phyloP scores from a whole-genome alignment of 2,797 vertebrate genomes.

The Mastacembelus armatus region DNA sequence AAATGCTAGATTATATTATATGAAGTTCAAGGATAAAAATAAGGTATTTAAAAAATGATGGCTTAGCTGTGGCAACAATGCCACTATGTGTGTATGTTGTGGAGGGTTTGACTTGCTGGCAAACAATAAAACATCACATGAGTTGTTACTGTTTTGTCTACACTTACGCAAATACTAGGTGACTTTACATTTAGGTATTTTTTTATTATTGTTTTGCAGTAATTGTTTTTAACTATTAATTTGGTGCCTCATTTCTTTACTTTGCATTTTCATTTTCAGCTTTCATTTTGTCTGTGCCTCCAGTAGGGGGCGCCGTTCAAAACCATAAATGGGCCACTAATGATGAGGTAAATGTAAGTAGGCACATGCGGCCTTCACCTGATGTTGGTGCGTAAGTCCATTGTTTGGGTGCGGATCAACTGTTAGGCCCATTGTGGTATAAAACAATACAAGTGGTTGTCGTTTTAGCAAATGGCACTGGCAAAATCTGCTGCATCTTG shows the following conservation, averaged over 20 bases:
- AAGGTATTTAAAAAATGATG: too few species aligned
- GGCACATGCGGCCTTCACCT: constrained; percentile 34
- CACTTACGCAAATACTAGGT: too few species aligned
- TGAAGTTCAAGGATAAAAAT: not conserved
- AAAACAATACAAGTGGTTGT: not conserved
- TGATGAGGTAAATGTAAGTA: constrained; percentile 45
- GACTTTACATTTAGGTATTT: too few species aligned
- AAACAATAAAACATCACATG: not conserved
- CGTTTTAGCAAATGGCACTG: not conserved
- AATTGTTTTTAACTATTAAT: too few species aligned
- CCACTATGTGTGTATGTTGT: not conserved
- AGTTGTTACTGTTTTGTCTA: too few species aligned
- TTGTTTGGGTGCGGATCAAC: accelerated
- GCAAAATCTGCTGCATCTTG: not conserved
- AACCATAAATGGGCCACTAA: constrained; percentile 17
- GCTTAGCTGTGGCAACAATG: too few species aligned
- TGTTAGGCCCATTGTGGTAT: too few species aligned
- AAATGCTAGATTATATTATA: not conserved
- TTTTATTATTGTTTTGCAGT: not conserved
- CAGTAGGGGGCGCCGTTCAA: constrained; percentile 49
- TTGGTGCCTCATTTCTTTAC: not conserved
- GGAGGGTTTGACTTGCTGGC: not conserved
- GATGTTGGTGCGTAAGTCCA: not conserved
- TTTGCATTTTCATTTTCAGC: not conserved
- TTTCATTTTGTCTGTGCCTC: not conserved